Conservation (phyloP, 2,113 vertebrate species). For the Cyphomyrus discorhynchus region DNA sequence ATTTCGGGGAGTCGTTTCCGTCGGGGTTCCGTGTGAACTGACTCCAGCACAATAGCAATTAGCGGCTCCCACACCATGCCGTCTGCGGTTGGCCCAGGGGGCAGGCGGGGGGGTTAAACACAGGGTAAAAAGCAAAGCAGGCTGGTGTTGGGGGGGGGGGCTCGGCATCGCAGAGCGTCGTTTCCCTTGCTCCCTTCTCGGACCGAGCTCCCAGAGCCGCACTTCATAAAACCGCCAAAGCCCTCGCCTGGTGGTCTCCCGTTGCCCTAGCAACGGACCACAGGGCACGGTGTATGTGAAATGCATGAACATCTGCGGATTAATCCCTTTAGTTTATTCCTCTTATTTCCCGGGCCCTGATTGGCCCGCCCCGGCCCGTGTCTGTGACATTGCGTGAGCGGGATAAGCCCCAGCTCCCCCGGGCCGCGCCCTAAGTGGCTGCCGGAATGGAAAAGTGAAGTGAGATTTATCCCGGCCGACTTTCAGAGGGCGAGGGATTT, state of each 20-base stretch:
- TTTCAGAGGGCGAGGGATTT: slow-evolving; percentile 42
- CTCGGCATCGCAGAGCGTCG: slow-evolving; percentile 56
- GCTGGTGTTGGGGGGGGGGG: slow-evolving; percentile 52
- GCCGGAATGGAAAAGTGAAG: slow-evolving; percentile 52
- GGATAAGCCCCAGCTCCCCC: slow-evolving; percentile 44
- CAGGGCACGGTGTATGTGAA: slow-evolving; percentile 77
- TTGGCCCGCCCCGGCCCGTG: slow-evolving; percentile 49
- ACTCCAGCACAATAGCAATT: slow-evolving; percentile 1
- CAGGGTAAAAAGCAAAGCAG: slow-evolving; percentile 47
- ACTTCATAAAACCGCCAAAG: slow-evolving; percentile 89
- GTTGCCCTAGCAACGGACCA: slow-evolving; percentile 90
- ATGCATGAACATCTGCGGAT: slow-evolving; percentile 76
- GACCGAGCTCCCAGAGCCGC: slow-evolving; percentile 53
- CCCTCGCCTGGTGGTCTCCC: slow-evolving; percentile 71
- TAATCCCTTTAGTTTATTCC: slow-evolving; percentile 59
- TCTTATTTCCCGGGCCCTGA: slow-evolving; percentile 58
- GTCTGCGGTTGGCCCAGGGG: not conserved
- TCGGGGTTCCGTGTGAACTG: not conserved
- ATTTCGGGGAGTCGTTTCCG: not conserved
- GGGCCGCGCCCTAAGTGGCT: slow-evolving; percentile 49
- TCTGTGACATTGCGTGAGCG: slow-evolving; percentile 54
- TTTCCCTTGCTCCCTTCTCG: slow-evolving; percentile 39
- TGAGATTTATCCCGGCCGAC: slow-evolving; percentile 40
- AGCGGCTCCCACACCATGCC: not conserved
- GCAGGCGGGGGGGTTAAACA: slow-evolving; percentile 28